These are phyloP conservation scores for Cotesia vestalis DNA, from an alignment of 1,140 invertebrate genomes.

Conservation along the genomic window DNA sequence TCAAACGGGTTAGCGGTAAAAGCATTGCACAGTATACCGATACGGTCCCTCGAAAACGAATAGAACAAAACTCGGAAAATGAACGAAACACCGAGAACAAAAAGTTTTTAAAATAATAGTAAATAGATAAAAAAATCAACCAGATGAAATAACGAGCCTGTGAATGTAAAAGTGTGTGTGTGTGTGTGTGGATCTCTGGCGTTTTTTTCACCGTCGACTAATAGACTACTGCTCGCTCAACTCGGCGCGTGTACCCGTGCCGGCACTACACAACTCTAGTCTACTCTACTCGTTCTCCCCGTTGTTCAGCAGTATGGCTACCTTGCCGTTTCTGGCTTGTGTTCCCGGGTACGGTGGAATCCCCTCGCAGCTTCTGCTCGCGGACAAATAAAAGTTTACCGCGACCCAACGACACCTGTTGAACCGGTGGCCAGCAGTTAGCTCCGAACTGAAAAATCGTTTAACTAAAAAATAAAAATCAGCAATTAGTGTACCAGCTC, in stretches of 20 bases:
- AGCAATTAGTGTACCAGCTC: constrained; percentile 62
- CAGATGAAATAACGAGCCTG: constrained; percentile 53
- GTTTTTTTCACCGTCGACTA: constrained; percentile 13
- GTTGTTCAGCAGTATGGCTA: constrained; percentile 29
- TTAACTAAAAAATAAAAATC: constrained; percentile 45
- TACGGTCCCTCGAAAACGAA: constrained; percentile 27
- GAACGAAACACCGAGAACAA: constrained; percentile 26
- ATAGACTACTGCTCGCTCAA: constrained; percentile 23
- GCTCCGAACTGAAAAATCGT: constrained; percentile 38
- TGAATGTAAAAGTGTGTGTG: constrained; percentile 27
- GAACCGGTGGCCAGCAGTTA: constrained; percentile 51
- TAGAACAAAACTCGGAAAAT: constrained; percentile 43
- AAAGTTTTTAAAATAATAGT: constrained; percentile 7
- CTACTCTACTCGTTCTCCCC: constrained; percentile 40
- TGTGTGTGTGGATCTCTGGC: constrained; percentile 13
- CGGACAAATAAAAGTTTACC: constrained; percentile 64
- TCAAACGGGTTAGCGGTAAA: constrained; percentile 42
- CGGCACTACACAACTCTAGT: constrained; percentile 40
- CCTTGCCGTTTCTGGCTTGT: constrained; percentile 36
- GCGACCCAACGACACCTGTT: constrained; percentile 63
- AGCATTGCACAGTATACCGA: neutral
- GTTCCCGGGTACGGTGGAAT: constrained; percentile 32
- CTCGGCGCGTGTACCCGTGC: constrained; percentile 45
- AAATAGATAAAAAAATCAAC: constrained; percentile 52
- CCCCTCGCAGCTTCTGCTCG: constrained; percentile 43